Percentiles rank a stretch among this genome's conserved stretches.
phyloP scores from a whole-genome alignment of 2,113 vertebrate genomes.

The Ptilorrhoa leucosticta region DNA sequence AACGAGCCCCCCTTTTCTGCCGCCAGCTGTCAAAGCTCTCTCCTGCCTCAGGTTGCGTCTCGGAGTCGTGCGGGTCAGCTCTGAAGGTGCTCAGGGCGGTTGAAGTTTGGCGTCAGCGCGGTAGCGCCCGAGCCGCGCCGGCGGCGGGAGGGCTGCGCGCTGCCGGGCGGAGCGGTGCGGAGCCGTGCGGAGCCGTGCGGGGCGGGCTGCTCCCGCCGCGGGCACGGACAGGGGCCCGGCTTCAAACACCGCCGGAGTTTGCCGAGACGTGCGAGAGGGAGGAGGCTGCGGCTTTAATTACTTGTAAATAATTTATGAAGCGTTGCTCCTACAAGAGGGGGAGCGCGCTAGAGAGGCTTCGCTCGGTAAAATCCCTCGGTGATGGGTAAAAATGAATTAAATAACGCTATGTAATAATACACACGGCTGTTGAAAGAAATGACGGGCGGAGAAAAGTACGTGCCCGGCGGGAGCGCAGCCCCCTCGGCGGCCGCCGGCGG shows the following conservation, averaged over 20 bases:
- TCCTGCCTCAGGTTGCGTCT: neutral
- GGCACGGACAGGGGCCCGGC: neutral
- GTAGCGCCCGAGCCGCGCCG: neutral
- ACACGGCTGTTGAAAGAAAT: neutral
- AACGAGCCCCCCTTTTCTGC: neutral
- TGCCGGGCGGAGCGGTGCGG: neutral
- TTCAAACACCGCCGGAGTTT: slow-evolving; percentile 9
- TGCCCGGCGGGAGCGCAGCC: neutral
- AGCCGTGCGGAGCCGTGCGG: neutral
- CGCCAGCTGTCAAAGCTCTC: neutral
- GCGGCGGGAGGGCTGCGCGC: neutral
- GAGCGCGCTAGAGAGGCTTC: slow-evolving; percentile 34
- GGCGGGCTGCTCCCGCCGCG: neutral
- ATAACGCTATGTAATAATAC: neutral
- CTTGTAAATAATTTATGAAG: slow-evolving; percentile 74
- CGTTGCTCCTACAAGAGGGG: slow-evolving; percentile 31
- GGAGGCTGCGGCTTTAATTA: slow-evolving; percentile 57
- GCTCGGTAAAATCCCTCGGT: neutral
- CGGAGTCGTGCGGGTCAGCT: neutral
- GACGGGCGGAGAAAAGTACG: neutral
- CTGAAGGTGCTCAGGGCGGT: neutral
- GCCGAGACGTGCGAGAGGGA: slow-evolving; percentile 30
- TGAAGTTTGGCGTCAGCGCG: neutral
- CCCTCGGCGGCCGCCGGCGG: neutral
- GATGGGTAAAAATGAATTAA: slow-evolving; percentile 3